Conservation (phyloP, 2,113 vertebrate genomes). For the Chloropsis hardwickii region DNA sequence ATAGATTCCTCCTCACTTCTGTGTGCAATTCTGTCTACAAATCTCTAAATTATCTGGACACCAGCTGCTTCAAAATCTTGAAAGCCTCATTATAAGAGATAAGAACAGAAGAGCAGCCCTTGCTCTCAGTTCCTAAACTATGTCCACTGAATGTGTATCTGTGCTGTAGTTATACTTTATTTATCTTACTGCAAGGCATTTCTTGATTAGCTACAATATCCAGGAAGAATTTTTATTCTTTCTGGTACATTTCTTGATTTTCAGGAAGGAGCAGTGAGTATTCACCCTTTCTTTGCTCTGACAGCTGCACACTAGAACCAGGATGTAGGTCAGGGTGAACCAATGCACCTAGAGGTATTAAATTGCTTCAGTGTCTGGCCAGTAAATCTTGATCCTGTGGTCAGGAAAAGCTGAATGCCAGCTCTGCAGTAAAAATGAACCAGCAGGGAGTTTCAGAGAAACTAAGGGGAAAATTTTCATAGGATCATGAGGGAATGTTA, state of each 20-base stretch:
- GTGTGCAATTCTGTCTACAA: background rate
- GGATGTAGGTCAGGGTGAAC: constrained; percentile 27
- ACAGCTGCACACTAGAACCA: background rate
- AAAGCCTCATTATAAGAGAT: background rate
- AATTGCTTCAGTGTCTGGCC: background rate
- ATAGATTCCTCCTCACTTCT: background rate
- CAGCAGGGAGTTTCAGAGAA: background rate
- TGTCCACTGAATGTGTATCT: background rate
- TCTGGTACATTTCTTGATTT: background rate
- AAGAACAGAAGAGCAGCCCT: background rate
- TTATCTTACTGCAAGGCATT: background rate
- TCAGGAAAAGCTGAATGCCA: background rate
- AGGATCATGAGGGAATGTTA: background rate
- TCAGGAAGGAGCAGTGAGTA: background rate
- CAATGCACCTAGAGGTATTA: background rate
- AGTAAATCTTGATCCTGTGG: background rate
- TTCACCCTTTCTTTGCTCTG: background rate
- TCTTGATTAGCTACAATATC: background rate
- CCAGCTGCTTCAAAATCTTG: constrained; percentile 24
- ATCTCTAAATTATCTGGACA: constrained; percentile 30
- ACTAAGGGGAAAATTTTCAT: background rate
- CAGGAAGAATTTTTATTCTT: background rate
- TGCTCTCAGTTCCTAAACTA: background rate
- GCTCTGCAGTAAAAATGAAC: background rate
- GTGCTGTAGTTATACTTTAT: background rate